Evolutionary conservation across 2,888 invertebrate genomes (phyloP), one percentile per base, ranked within the genome.

Genomic region (Petrolisthes manimaculis): DNA sequence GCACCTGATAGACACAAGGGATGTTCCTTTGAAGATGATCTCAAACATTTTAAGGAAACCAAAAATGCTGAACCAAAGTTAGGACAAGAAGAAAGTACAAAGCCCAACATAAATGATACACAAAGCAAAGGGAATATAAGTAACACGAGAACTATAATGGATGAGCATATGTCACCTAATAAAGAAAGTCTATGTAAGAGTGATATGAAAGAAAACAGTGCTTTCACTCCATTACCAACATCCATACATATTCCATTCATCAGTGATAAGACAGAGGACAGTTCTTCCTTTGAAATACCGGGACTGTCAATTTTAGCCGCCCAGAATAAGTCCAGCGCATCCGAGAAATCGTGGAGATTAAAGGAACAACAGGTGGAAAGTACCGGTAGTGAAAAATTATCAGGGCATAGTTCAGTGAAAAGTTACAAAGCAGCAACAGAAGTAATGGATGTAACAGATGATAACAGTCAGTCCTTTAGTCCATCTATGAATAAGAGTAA

Each of bases 261-360:
- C 6, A 67, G 67, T 81, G 81, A 67, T 24, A 54, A 9, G 18
- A 37, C 51, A 1, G 80, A 55, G 3, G 9, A 55, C 24, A 12
- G 24, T 12, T 12, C 4, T 61, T 14, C 81, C 61, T 80, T 55
- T 2, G 82, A 82, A 67, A 82, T 82, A 56, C 82, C 82, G 0
- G 82, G 82, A 9, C 82, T 82, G 3, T 82, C 82, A 18, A 82
- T 82, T 67, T 1, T 69, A n/a, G 67, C 55, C 3, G 53, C 79
- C 14, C 14, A 71, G 21, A 18, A n/a, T 71, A 71, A 14, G 0
- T 37, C 37, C 37, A 37, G 37, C 37, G 37, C 37, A 0, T 37
- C 37, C 37, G 37, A 37, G 37, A 37, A 37, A 2, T 37, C 37
- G 37, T 37, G 37, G 37, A 37, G 37, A 37, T 37, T 2, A 2